Base-by-base conservation (phyloP, 2,113 vertebrate genomes). In the Periophthalmodon schlosseri region DNA sequence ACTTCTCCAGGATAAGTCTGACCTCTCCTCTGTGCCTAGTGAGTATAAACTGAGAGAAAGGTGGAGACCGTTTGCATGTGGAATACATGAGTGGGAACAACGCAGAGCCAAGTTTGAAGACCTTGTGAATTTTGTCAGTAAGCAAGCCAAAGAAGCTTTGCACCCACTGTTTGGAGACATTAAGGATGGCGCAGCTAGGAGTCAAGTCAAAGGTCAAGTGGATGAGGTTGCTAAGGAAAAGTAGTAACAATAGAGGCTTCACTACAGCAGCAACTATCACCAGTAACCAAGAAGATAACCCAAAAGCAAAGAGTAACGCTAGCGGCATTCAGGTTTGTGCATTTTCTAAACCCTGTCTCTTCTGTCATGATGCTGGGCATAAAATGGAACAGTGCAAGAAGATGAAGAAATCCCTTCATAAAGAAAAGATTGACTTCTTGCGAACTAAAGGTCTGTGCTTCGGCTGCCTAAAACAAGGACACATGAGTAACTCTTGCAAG, bases 71-170 rank as follows among this genome's bases (percentile, higher is more conserved):
- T 20, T 11, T 21, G n/a, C 56, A 57, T 54, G 18, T 54, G 50
- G 50, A 18, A 20, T 54, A 49, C 50, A 20, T 54, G 50, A n/a
- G 16, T n/a, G 18, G n/a, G 56, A 23, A 11, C 20, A 57, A 21
- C 56, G n/a, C 21, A 57, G 56, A 57, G 56, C 21, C n/a, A 57
- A 57, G 8, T 57, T 57, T 57, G 56, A 57, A 57, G 56, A 57
- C 8, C 56, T 57, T 9, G 56, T 57, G 21, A 3, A 23, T 57
- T 57, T 57, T 57, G 56, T 2, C 28, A 28, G 3, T 2, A 3
- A 28, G 28, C 28, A 28, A 28, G 28, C 28, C n/a, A n/a, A n/a
- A n/a, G n/a, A n/a, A n/a, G n/a, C 28, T 11, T 57, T 57, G 54
- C 54, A 56, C 54, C 54, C 54, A 21, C 54, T 57, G 54, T n/a